Percentiles rank a stretch among this genome's conserved stretches.
phyloP scores from a whole-genome alignment of 2,797 vertebrate species.

The Lepilemur ruficaudatus region DNA sequence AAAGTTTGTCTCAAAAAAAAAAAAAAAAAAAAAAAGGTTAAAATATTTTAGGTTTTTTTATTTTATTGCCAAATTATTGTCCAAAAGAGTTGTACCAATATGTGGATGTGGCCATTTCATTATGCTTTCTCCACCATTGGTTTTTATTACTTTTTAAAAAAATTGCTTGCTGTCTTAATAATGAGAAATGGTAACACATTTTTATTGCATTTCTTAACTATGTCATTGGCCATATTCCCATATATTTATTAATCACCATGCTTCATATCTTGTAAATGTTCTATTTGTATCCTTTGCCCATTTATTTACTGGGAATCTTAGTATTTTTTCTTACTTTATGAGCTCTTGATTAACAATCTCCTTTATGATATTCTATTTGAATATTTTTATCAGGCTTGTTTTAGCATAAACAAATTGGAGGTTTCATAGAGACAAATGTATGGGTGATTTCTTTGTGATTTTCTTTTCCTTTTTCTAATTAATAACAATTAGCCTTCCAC shows the following conservation, averaged over 20 bases:
- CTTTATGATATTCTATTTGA: slow-evolving; percentile 20
- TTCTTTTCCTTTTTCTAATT: not conserved
- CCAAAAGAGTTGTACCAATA: not conserved
- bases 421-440: slow-evolving; percentile 3
- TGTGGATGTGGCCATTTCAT: not conserved
- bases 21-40: not conserved
- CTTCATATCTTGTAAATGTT: not conserved
- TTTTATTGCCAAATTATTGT: not conserved
- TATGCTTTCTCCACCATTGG: not conserved
- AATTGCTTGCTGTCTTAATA: slow-evolving; percentile 30
- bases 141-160: not conserved
- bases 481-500: not conserved
- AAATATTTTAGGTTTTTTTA: not conserved
- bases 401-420: slow-evolving; percentile 30
- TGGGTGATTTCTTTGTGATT: slow-evolving; percentile 23
- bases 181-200: not conserved
- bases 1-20: too few relatives aligned
- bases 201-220: slow-evolving; percentile 24
- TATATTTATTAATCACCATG: not conserved
- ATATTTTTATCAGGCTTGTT: slow-evolving; percentile 36
- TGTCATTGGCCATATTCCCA: not conserved
- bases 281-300: not conserved
- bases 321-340: slow-evolving; percentile 31
- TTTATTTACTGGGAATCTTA: not conserved
- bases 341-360: not conserved